Conservation (phyloP, 1,140 invertebrate genomes). For the Pseudomyrmex concolor region DNA sequence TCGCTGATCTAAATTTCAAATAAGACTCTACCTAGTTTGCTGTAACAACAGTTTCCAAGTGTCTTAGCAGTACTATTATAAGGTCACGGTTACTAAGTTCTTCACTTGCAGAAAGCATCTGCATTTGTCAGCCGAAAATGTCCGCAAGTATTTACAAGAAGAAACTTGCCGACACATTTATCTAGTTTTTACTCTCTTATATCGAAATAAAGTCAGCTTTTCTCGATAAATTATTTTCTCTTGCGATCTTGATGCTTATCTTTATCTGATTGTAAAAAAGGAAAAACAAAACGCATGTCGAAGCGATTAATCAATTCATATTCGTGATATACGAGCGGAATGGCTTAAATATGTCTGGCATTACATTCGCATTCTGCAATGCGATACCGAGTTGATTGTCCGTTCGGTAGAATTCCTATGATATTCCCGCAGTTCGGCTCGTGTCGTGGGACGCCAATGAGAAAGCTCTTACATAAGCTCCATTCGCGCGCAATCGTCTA, state of each 20-base stretch:
- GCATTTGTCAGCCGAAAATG: slow-evolving; percentile 2
- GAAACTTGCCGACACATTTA: neutral
- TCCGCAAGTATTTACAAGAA: neutral
- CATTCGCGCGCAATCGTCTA: slow-evolving; percentile 52
- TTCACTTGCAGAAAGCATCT: neutral
- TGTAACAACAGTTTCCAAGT: slow-evolving; percentile 41
- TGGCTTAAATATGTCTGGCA: slow-evolving; percentile 44
- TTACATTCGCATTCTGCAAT: slow-evolving; percentile 47
- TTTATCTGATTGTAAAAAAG: neutral
- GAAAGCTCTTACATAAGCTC: slow-evolving; percentile 63
- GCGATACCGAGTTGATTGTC: slow-evolving; percentile 30
- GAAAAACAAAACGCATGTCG: neutral
- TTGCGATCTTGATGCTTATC: neutral
- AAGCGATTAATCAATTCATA: slow-evolving; percentile 33
- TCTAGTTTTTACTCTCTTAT: neutral
- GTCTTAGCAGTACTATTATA: neutral
- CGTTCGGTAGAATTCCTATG: slow-evolving; percentile 4
- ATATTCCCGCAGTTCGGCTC: slow-evolving; percentile 19
- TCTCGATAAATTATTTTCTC: neutral
- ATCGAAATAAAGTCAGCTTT: neutral
- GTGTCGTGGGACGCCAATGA: slow-evolving; percentile 24
- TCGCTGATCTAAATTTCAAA: slow-evolving; percentile 57
- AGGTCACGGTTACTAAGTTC: slow-evolving; percentile 50
- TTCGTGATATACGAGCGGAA: slow-evolving; percentile 23
- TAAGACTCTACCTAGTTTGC: slow-evolving; percentile 26